Evolutionary conservation across 2,113 vertebrate species (phyloP).

Genomic region (Myrmecobius fasciatus): DNA sequence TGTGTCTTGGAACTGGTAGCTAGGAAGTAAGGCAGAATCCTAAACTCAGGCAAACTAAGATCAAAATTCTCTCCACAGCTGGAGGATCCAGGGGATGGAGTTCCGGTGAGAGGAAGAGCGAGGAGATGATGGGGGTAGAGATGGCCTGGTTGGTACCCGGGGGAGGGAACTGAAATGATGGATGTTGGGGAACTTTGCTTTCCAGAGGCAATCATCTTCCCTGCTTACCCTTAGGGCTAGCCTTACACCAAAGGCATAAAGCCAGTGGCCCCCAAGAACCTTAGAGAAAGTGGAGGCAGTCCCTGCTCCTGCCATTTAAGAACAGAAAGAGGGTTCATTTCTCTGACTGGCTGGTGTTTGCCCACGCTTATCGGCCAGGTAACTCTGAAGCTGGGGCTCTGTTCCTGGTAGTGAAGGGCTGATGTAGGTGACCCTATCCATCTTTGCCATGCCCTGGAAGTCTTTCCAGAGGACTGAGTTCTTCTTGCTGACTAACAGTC

Average conservation of each 20-base stretch:
- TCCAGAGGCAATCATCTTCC: neutral
- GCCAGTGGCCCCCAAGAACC: neutral
- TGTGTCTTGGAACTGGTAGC: neutral
- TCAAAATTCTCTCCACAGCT: neutral
- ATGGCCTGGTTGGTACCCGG: neutral
- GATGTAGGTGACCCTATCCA: neutral
- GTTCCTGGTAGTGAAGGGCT: neutral
- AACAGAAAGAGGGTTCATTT: neutral
- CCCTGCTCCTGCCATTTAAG: neutral
- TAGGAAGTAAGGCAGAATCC: too few relatives aligned
- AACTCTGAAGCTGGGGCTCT: neutral
- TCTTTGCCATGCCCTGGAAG: neutral
- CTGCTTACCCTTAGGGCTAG: neutral
- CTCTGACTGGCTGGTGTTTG: neutral
- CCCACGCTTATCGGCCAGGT: neutral
- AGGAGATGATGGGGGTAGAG: neutral
- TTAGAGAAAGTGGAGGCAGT: neutral
- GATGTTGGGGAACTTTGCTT: neutral
- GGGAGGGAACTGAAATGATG: neutral
- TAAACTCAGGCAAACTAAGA: neutral
- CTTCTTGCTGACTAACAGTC: neutral
- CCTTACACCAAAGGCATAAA: neutral
- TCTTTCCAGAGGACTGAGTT: neutral
- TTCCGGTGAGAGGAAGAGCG: neutral
- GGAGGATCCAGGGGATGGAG: neutral